phyloP scores from a whole-genome alignment of 2,888 invertebrate species.

The Slavum lentiscoides region DNA sequence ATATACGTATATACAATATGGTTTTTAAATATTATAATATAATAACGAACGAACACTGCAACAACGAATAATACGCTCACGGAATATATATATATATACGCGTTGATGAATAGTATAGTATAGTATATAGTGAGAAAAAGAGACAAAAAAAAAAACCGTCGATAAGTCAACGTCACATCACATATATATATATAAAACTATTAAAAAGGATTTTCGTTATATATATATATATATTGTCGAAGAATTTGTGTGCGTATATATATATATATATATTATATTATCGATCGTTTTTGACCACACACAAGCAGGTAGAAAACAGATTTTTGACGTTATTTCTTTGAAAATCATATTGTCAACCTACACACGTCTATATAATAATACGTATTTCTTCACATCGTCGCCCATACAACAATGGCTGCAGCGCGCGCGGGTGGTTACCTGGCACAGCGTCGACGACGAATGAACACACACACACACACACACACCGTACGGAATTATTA shows the following conservation, averaged over 20 bases:
- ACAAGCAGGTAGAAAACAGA: conserved; percentile 21
- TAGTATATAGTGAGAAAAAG: not conserved
- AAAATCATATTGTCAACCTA: conserved; percentile 44
- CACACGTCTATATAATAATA: conserved; percentile 22
- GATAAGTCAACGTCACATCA: conserved; percentile 40
- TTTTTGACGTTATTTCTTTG: conserved; percentile 44
- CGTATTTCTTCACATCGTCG: not conserved
- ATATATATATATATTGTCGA: not conserved
- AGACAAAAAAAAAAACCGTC: conserved; percentile 9
- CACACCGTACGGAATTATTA: not conserved
- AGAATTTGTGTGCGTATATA: not conserved
- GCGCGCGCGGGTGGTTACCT: too few species aligned
- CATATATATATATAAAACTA: not conserved
- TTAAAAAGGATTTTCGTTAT: conserved; percentile 32
- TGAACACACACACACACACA: not conserved
- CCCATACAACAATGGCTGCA: conserved; percentile 26
- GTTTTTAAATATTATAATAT: conserved; percentile 16
- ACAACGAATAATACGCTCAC: not conserved
- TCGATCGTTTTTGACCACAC: conserved; percentile 48
- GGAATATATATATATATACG: too few species aligned
- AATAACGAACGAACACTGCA: not conserved
- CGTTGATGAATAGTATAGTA: conserved; percentile 22
- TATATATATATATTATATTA: conserved; percentile 6
- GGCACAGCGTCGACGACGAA: not conserved
- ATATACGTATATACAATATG: not conserved